Base-by-base conservation (phyloP, 2,888 invertebrate species). In the Nymphalis polychloros region DNA sequence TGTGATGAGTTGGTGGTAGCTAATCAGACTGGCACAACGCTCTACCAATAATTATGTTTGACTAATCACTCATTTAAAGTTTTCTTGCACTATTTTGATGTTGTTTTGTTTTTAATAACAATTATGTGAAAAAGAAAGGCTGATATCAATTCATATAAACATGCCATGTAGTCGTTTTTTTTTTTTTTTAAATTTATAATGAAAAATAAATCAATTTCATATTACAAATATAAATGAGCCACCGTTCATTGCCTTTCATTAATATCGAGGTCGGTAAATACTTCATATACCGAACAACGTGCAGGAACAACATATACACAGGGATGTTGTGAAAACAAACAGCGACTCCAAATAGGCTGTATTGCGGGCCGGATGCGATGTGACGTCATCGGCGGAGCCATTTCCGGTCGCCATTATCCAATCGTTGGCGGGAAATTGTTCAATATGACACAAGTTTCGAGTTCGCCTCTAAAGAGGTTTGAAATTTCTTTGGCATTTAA, bases 341-440 rank as follows among this genome's bases (percentile, higher is more conserved):
- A 68, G 64, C 63, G 48, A 50, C 70, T 68, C 67, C 64, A 64
- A 74, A 76, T 74, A 76, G 76, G 77, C 78, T 74, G 76, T 75
- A 76, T 75, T 65, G 70, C 68, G 72, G 67, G 68, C 71, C 73
- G 77, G 77, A 77, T 73, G 76, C 73, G 75, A 72, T 63, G 79
- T 85, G 86, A 88, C 86, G 87, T 88, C 87, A 86, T 78, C 78
- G 81, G 74, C 82, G 81, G 76, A 77, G 80, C 81, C 82, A 87
- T 87, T 84, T 87, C 89, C 88, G 84, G 76, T 74, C 70, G 79
- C 79, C 81, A 86, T 87, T 87, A 86, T 77, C 86, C 84, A 86
- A 87, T 88, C 80, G 80, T 63, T 74, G 75, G 75, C 77, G 81
- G 84, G 85, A 86, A 86, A 85, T 84, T 75, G 77, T 76, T 72